phyloP scores from a whole-genome alignment of 2,797 vertebrate genomes.

The Balearica regulorum region DNA sequence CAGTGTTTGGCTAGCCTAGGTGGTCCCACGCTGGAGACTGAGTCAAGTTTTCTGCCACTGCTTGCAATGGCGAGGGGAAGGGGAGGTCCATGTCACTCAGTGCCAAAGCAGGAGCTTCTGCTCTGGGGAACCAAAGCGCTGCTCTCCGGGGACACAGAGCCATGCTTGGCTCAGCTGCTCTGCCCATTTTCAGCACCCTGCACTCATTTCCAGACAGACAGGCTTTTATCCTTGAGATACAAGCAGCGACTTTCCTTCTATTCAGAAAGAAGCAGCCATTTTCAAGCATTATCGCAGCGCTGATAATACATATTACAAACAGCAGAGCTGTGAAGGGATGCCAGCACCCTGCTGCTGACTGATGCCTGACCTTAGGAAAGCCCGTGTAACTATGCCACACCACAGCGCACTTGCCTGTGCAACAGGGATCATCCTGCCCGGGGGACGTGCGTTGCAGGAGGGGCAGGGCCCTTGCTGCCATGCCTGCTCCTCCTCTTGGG shows the following conservation, averaged over 20 bases:
- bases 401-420: not conserved
- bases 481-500: not conserved
- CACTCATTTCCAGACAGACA: conserved; percentile 17
- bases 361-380: not conserved
- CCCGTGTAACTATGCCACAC: fast-evolving
- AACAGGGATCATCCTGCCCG: fast-evolving
- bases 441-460: fast-evolving
- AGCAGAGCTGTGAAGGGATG: not conserved
- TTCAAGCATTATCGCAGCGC: not conserved
- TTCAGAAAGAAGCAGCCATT: conserved; percentile 37
- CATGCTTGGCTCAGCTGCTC: not conserved
- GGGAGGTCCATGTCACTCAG: not conserved
- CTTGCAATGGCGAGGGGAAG: not conserved
- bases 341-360: conserved; percentile 7
- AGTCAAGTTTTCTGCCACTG: not conserved
- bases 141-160: not conserved
- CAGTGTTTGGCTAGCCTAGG: not conserved
- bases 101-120: not conserved
- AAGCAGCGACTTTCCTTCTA: conserved; percentile 3
- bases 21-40: not conserved
- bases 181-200: not conserved
- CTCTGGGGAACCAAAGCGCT: not conserved
- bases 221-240: conserved; percentile 48
- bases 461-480: not conserved
- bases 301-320: conserved; percentile 28